Conservation (phyloP, 2,113 vertebrate genomes). For the Theropithecus gelada region DNA sequence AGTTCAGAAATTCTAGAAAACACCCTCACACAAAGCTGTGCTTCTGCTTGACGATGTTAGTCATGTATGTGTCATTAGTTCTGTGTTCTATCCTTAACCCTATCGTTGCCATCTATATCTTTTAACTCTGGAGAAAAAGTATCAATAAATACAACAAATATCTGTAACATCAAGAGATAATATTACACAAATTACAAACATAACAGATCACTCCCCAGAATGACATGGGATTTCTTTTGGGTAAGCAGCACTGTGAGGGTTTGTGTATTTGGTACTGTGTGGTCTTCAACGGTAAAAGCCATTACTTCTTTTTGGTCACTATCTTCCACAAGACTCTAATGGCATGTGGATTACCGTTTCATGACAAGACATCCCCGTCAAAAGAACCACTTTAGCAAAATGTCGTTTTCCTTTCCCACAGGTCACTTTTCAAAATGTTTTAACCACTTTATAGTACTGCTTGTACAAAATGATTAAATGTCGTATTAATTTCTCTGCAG, state of each 20-base stretch:
- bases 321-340: not conserved
- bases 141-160: not conserved
- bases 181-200: not conserved
- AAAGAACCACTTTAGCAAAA: not conserved
- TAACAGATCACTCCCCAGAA: not conserved
- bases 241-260: not conserved
- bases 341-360: not conserved
- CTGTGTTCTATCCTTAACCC: not conserved
- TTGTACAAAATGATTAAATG: not conserved
- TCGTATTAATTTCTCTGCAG: not conserved
- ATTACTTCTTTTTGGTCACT: not conserved
- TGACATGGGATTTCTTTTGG: not conserved
- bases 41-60: not conserved
- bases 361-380: not conserved
- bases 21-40: not conserved
- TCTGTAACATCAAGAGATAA: not conserved
- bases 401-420: not conserved
- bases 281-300: not conserved
- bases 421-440: not conserved
- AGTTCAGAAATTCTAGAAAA: not conserved
- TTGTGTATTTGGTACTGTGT: not conserved
- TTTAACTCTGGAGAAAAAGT: not conserved
- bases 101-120: rapidly evolving
- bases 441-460: not conserved
- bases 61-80: not conserved